phyloP scores from a whole-genome alignment of 2,113 vertebrate genomes.

The Sus scrofa region DNA sequence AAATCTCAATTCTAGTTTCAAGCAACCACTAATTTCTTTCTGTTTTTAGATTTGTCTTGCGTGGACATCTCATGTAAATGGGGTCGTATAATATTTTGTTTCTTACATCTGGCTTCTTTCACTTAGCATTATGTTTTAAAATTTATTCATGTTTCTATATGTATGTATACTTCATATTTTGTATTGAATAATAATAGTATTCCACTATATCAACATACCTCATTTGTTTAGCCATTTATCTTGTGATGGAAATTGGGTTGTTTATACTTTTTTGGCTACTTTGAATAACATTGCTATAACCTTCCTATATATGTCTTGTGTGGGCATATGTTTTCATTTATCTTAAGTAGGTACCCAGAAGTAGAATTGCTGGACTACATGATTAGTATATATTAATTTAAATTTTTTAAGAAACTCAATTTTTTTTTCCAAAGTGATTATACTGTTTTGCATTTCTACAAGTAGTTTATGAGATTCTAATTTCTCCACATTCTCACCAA shows the following conservation, averaged over 20 bases:
- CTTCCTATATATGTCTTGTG: not conserved
- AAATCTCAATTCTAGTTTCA: not conserved
- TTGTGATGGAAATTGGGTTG: not conserved
- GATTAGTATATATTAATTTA: not conserved
- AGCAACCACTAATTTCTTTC: not conserved
- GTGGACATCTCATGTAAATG: not conserved
- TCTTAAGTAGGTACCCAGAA: not conserved
- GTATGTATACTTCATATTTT: not conserved
- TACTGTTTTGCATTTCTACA: not conserved
- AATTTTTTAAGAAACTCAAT: slow-evolving; percentile 9
- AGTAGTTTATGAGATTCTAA: not conserved
- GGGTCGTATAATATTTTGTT: not conserved
- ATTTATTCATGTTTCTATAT: not conserved
- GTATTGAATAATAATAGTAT: not conserved
- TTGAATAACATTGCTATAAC: not conserved
- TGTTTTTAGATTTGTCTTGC: not conserved
- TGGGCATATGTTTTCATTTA: not conserved
- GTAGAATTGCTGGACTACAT: not conserved
- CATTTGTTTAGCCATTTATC: not conserved
- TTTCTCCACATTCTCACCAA: not conserved
- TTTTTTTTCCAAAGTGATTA: not conserved
- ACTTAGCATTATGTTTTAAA: slow-evolving; percentile 6
- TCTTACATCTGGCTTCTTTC: not conserved
- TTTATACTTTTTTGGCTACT: not conserved
- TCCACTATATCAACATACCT: not conserved